phyloP scores from a whole-genome alignment of 2,888 invertebrate species.

The Aromia moschata region DNA sequence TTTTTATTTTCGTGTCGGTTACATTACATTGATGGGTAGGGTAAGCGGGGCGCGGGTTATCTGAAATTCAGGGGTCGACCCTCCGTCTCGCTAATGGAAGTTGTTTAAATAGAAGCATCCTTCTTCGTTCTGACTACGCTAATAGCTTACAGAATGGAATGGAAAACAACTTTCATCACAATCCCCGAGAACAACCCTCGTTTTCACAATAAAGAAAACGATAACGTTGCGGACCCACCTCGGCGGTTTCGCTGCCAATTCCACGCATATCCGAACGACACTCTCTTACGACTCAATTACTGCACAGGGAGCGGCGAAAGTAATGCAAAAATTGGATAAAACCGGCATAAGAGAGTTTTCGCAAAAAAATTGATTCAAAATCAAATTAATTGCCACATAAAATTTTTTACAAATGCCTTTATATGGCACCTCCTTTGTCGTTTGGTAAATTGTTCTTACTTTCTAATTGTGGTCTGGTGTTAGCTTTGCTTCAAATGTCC shows the following conservation, averaged over 20 bases:
- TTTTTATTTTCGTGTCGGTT: conserved; percentile 47
- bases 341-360: too few species aligned
- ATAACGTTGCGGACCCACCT: conserved; percentile 41
- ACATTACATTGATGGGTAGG: conserved; percentile 42
- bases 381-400: too few species aligned
- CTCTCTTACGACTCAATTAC: conserved; percentile 25
- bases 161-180: conserved; percentile 56
- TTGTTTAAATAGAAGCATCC: conserved; percentile 61
- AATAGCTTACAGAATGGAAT: conserved; percentile 59
- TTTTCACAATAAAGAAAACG: conserved; percentile 46
- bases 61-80: conserved; percentile 41
- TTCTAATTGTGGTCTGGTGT: too few species aligned
- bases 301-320: too few species aligned
- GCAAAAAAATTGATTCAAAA: too few species aligned
- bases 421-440: too few species aligned
- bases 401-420: too few species aligned
- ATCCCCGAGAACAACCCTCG: conserved; percentile 48
- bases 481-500: too few species aligned
- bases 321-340: too few species aligned
- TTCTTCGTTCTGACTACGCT: conserved; percentile 56
- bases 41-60: conserved; percentile 41
- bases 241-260: conserved; percentile 29
- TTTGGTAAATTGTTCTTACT: too few species aligned
- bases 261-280: conserved; percentile 34
- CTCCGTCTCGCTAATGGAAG: conserved; percentile 57